These are phyloP conservation scores for Oscarella lobularis DNA, from an alignment of 37 sponge, comb jelly and placozoan species.

Conservation along the genomic window DNA sequence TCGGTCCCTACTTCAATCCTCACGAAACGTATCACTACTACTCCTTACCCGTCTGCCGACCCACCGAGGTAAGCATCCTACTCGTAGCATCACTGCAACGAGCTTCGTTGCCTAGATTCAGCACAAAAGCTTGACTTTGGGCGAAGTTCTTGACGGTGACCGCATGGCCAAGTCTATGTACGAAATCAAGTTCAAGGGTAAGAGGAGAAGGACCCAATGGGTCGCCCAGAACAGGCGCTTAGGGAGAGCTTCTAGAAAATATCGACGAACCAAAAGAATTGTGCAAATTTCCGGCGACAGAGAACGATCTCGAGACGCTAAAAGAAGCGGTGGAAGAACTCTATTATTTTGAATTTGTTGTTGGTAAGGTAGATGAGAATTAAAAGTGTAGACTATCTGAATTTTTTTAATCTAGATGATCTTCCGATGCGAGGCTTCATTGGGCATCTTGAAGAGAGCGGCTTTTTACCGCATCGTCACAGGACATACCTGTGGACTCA, in stretches of 20 bases:
- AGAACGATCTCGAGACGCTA: slow-evolving; percentile 32
- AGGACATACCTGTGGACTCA: slow-evolving; percentile 68
- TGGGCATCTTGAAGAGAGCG: slow-evolving; percentile 77
- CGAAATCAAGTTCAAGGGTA: slow-evolving; percentile 52
- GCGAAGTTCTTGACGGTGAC: slow-evolving; percentile 86
- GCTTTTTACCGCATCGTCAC: slow-evolving; percentile 69
- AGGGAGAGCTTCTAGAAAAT: slow-evolving; percentile 7
- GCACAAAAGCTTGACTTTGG: slow-evolving; percentile 63
- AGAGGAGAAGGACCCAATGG: neutral
- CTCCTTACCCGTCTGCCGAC: slow-evolving; percentile 69
- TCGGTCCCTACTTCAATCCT: slow-evolving; percentile 89
- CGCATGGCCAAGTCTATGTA: slow-evolving; percentile 78
- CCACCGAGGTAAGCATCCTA: slow-evolving; percentile 41
- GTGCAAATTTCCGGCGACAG: slow-evolving; percentile 26
- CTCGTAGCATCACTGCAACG: neutral
- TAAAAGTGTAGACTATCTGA: neutral
- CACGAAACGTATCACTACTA: slow-evolving; percentile 93
- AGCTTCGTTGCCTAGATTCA: slow-evolving; percentile 31
- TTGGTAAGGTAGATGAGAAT: slow-evolving; percentile 26
- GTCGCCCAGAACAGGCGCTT: neutral
- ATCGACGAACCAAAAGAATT: slow-evolving; percentile 33
- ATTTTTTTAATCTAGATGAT: slow-evolving; percentile 48
- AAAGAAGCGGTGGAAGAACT: slow-evolving; percentile 75
- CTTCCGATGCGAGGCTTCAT: slow-evolving; percentile 79
- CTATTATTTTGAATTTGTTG: slow-evolving; percentile 89